Evolutionary conservation across 2,888 invertebrate species (phyloP), one percentile per base, ranked within the genome.

Genomic region (Abrostola triplasia): DNA sequence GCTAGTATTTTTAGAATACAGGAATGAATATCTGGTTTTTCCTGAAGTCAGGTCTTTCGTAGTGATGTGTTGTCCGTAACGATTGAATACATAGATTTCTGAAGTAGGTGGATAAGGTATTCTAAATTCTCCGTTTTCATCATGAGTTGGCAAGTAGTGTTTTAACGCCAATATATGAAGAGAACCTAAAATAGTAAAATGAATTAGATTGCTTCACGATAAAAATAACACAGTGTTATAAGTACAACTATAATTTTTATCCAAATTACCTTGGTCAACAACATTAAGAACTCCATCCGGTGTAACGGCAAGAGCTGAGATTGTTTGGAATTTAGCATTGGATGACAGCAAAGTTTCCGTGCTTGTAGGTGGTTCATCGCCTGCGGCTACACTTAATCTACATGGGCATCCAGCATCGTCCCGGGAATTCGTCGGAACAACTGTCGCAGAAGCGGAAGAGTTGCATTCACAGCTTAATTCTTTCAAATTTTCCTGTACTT

Each of bases 201-300:
- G 24, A 37, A 36, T 9, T 6, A 36, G 4, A 2, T 47, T 13
- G 37, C 0, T 38, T 38, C 13, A 13, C 11, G 4, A 41, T 9
- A 41, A 11, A 5, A 8, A 5, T 41, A 5, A 40, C 11, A 10
- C 9, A 41, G n/a, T 11, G 41, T 4, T 41, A 5, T 41, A 41
- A 6, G 11, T 41, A n/a, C 2, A n/a, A n/a, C 24, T 24, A 24
- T 24, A 2, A 24, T 24, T 24, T 24, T 24, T 24, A 24, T 4
- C 24, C 24, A 7, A 5, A 13, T 5, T 89, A 93, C 97, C 98
- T 96, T 98, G 98, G 95, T 99, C 99, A 44, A 99, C 98, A 57
- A 99, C 97, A 91, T 99, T 98, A 51, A 99, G 95, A 61, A 98
- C 97, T n/a, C 99, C 99, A 88, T 99, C 98, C 41, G 99, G 98